Percentiles rank a stretch among this genome's conserved stretches.
phyloP scores from a whole-genome alignment of 2,797 vertebrate genomes.

The Gouania willdenowi region DNA sequence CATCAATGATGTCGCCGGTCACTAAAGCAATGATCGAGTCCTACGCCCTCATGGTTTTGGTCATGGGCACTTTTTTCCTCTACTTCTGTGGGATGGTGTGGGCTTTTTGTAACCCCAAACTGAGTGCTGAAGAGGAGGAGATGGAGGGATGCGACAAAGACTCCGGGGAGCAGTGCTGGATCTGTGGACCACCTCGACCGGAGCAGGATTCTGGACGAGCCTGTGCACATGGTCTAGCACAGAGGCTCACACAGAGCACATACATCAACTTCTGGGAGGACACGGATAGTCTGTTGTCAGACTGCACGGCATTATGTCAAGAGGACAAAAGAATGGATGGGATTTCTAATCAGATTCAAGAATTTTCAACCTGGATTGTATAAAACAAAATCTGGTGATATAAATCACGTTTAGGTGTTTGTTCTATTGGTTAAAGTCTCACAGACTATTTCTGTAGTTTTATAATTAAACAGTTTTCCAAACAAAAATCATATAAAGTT shows the following conservation, averaged over 20 bases:
- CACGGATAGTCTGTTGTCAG: slow-evolving; percentile 47
- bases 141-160: background rate
- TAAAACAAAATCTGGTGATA: background rate
- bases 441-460: too few species aligned
- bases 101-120: slow-evolving; percentile 80
- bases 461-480: background rate
- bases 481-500: too few species aligned
- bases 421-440: too few species aligned
- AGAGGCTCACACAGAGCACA: slow-evolving; percentile 34
- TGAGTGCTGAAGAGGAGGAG: slow-evolving; percentile 55
- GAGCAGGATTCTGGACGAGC: slow-evolving; percentile 18
- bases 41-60: slow-evolving; percentile 77
- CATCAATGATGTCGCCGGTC: slow-evolving; percentile 73
- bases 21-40: slow-evolving; percentile 78
- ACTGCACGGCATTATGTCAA: slow-evolving; percentile 25
- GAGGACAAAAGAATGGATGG: slow-evolving; percentile 40
- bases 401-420: too few species aligned
- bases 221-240: slow-evolving; percentile 17
- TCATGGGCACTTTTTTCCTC: slow-evolving; percentile 78
- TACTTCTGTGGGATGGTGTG: slow-evolving; percentile 83
- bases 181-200: slow-evolving; percentile 23
- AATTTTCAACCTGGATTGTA: slow-evolving; percentile 1
- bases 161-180: slow-evolving; percentile 18
- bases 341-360: slow-evolving; percentile 21
- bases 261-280: slow-evolving; percentile 60